Evolutionary conservation across 2,797 vertebrate species (phyloP).

Genomic region (Melopsittacus undulatus): DNA sequence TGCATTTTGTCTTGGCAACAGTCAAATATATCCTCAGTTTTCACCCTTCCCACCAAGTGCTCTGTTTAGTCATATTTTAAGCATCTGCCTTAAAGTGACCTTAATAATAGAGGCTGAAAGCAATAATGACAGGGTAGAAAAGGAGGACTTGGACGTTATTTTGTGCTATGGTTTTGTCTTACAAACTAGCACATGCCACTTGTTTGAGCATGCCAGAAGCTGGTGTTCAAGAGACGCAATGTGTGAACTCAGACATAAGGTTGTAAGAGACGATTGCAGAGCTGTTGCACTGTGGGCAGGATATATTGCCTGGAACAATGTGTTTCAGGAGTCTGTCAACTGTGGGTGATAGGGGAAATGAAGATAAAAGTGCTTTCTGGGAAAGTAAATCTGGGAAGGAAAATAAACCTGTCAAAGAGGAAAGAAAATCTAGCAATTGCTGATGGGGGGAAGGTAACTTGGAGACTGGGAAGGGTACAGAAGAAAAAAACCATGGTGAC

Average conservation of each 20-base stretch:
- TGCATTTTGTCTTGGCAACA: background rate
- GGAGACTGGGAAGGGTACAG: background rate
- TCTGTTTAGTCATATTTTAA: background rate
- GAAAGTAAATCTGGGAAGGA: background rate
- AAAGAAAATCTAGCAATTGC: background rate
- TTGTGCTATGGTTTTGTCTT: background rate
- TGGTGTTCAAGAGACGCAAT: fast-evolving
- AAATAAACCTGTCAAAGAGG: constrained; percentile 14
- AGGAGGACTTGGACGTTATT: background rate
- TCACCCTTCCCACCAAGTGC: background rate
- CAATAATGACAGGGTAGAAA: background rate
- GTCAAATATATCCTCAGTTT: background rate
- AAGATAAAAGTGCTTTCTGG: background rate
- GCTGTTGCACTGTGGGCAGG: background rate
- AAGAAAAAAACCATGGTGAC: background rate
- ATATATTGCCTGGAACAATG: background rate
- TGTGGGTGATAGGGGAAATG: background rate
- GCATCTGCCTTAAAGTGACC: background rate
- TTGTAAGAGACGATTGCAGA: background rate
- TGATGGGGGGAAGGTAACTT: background rate
- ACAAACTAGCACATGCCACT: background rate
- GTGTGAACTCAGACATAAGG: fast-evolving
- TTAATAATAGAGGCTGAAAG: background rate
- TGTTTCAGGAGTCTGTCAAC: background rate
- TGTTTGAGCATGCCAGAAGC: background rate